Conservation (phyloP, 2,113 vertebrate species). For the Machaerirhynchus nigripectus region DNA sequence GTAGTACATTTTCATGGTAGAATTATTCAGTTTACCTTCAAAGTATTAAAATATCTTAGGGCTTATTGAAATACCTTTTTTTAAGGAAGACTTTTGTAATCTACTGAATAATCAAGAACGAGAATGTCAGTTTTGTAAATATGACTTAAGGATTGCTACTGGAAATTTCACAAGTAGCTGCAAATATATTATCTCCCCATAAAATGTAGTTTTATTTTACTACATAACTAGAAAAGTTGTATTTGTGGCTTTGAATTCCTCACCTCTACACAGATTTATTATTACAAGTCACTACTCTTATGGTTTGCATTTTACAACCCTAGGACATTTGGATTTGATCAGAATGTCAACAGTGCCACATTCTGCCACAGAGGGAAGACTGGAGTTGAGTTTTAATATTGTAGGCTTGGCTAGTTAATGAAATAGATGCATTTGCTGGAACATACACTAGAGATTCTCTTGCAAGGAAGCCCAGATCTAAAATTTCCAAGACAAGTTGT, state of each 20-base stretch:
- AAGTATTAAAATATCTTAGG: background rate
- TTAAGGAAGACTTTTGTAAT: background rate
- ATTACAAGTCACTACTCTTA: background rate
- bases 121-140: background rate
- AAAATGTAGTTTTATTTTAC: background rate
- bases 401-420: background rate
- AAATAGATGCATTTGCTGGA: background rate
- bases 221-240: background rate
- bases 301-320: background rate
- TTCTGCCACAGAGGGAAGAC: background rate
- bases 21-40: background rate
- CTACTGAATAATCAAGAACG: background rate
- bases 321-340: background rate
- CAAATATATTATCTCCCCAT: background rate
- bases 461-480: constrained; percentile 12
- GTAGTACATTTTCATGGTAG: background rate
- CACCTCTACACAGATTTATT: background rate
- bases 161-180: background rate
- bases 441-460: background rate
- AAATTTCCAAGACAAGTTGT: background rate
- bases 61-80: background rate
- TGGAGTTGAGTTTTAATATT: background rate
- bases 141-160: background rate
- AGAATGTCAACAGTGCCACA: background rate
- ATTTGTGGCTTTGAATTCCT: background rate